These are phyloP conservation scores for Hyphantria cunea DNA, from an alignment of 1,140 invertebrate genomes.

Conservation along the genomic window DNA sequence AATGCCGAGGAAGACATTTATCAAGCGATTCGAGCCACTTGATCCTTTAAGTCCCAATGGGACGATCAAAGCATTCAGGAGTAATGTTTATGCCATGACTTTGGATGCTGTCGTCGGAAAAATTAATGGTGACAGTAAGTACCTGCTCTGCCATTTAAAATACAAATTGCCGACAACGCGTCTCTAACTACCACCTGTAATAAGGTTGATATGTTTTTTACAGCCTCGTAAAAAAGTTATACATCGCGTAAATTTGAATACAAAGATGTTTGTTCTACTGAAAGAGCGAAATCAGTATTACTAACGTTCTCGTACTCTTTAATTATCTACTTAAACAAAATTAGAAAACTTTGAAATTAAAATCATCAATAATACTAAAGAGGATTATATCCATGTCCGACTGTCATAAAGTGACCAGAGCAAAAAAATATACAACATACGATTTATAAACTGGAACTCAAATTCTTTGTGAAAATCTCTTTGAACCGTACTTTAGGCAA, in stretches of 20 bases:
- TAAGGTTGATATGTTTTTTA: constrained; percentile 51
- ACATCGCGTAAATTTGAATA: constrained; percentile 11
- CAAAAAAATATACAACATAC: no score
- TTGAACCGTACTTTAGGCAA: no score
- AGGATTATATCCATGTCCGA: no score
- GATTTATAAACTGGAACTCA: no score
- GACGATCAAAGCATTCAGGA: constrained; percentile 39
- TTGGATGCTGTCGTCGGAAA: constrained; percentile 47
- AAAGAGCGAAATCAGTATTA: constrained; percentile 1
- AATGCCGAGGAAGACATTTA: constrained; percentile 33
- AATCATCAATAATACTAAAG: no score
- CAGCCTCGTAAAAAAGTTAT: constrained; percentile 36
- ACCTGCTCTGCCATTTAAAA: constrained; percentile 37
- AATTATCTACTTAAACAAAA: no score
- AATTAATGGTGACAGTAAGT: constrained; percentile 49
- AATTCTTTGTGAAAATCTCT: no score
- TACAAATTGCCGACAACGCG: constrained; percentile 45
- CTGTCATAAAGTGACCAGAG: no score
- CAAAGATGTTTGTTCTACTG: constrained; percentile 3
- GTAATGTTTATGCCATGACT: constrained; percentile 44
- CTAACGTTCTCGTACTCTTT: neutral
- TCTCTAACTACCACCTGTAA: constrained; percentile 41
- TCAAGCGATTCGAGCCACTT: constrained; percentile 40
- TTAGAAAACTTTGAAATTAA: no score
- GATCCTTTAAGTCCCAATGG: constrained; percentile 40